These are phyloP conservation scores for Sciaenops ocellatus DNA, from an alignment of 2,797 vertebrate species.

Conservation along the genomic window DNA sequence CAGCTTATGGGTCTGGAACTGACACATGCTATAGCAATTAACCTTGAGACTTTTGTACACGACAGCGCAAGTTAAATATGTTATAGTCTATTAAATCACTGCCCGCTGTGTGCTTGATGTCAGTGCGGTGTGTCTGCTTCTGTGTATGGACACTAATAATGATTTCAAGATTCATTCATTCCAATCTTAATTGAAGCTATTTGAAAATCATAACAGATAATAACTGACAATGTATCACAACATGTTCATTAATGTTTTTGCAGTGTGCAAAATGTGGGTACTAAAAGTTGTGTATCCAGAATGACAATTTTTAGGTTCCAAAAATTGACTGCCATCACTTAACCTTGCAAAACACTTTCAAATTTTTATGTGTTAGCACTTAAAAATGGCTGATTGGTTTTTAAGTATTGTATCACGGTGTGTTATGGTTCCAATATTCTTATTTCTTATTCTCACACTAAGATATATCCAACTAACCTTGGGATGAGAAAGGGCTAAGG, in stretches of 20 bases:
- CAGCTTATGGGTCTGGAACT: slow-evolving; percentile 21
- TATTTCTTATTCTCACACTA: slow-evolving; percentile 19
- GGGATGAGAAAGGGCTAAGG: slow-evolving; percentile 57
- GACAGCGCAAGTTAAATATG: slow-evolving; percentile 14
- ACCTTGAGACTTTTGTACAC: slow-evolving; percentile 44
- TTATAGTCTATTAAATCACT: slow-evolving; percentile 17
- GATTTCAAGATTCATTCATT: neutral
- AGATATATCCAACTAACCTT: slow-evolving; percentile 77
- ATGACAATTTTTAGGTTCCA: neutral
- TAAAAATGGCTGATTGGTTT: slow-evolving; percentile 37
- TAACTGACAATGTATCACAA: slow-evolving; percentile 2
- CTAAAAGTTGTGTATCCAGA: slow-evolving; percentile 8
- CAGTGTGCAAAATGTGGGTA: neutral
- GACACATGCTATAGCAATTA: slow-evolving; percentile 42
- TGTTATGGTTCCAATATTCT: slow-evolving; percentile 58
- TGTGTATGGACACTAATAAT: neutral
- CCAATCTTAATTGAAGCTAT: neutral
- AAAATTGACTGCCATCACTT: slow-evolving; percentile 29
- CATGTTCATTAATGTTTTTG: neutral
- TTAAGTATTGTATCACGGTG: slow-evolving; percentile 17
- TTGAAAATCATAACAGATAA: slow-evolving; percentile 11
- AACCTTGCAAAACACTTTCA: slow-evolving; percentile 15
- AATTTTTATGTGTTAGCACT: slow-evolving; percentile 19
- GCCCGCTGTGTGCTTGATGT: neutral
- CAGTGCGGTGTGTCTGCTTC: neutral